Base-by-base conservation (phyloP, 2,888 invertebrate species). In the Aproaerema taeniolella region DNA sequence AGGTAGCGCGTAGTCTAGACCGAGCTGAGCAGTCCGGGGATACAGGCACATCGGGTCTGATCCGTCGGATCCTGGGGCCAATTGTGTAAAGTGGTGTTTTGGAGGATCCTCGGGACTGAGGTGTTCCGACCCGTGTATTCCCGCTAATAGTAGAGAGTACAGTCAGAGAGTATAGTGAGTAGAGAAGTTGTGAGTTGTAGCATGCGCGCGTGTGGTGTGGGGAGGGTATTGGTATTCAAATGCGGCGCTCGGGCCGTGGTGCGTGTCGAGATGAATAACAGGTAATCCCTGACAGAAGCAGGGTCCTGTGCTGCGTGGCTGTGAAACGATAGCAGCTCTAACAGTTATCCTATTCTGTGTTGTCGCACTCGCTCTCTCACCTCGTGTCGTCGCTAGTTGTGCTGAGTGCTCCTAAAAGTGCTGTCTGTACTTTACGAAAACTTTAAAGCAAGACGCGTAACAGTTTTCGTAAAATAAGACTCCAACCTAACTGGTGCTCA, bases 191-290 rank as follows among this genome's bases (percentile, higher is more conserved):
- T 85, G 83, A 81, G 82, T 82, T 67, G 72, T 75, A 69, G 74
- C 85, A 85, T 85, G 86, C 85, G 83, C 87, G 82, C 81, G 83
- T 85, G 83, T 85, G 70, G 78, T 82, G 86, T 85, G 68, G 75
- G 70, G 72, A 75, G 73, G 86, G 89, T 89, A 90, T 91, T 91
- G 91, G 91, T 91, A 91, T 91, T 91, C 91, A 91, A 91, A 91
- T 91, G 90, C 89, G 87, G 83, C 83, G 81, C 79, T 85, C 82
- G 83, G 79, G 81, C 78, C 77, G 59, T 72, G 65, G 78, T 79
- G 82, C 72, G 73, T 76, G 79, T 69, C 45, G 60, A 57, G 58
- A 32, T 8, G 52, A 56, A n/a, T n/a, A n/a, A n/a, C n/a, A n/a
- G n/a, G n/a, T n/a, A n/a, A n/a, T n/a, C n/a, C n/a, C 61, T 59